A percentile compares a stretch with the other conserved stretches of the same genome.
These are phyloP conservation scores for Litoditis marina DNA, from an alignment of 2,888 invertebrate species.

Conservation along the genomic window DNA sequence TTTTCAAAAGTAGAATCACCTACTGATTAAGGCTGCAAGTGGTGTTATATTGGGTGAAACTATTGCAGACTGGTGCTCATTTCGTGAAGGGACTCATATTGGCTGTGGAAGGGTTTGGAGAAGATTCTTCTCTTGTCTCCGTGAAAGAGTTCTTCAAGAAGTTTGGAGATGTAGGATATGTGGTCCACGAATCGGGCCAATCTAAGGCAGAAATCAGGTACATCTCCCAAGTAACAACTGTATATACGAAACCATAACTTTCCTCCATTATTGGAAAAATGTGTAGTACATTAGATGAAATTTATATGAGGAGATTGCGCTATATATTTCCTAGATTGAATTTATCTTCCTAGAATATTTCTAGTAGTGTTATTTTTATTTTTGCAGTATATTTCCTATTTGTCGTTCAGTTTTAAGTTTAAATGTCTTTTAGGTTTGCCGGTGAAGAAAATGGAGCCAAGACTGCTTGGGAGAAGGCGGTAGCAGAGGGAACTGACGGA, in stretches of 20 bases:
- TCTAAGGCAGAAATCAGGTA: conserved; percentile 38
- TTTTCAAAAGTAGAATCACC: too few relatives aligned
- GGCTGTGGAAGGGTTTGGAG: conserved; percentile 42
- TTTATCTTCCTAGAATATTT: too few relatives aligned
- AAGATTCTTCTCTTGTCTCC: conserved; percentile 61
- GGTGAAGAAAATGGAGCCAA: conserved; percentile 44
- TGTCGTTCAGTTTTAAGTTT: too few relatives aligned
- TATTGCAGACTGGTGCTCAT: conserved; percentile 8
- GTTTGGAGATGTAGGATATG: conserved; percentile 66
- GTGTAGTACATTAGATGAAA: too few relatives aligned
- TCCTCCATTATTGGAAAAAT: too few relatives aligned
- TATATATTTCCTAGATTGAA: too few relatives aligned
- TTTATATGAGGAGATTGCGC: too few relatives aligned
- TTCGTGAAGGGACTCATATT: conserved; percentile 55
- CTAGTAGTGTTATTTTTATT: too few relatives aligned
- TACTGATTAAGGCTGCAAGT: too few relatives aligned
- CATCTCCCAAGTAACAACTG: too few relatives aligned
- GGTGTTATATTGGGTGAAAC: not conserved
- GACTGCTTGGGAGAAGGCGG: conserved; percentile 52
- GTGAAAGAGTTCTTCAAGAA: conserved; percentile 75
- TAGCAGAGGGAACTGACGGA: conserved; percentile 44
- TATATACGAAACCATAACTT: too few relatives aligned
- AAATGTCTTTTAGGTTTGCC: conserved; percentile 10
- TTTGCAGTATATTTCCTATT: too few relatives aligned
- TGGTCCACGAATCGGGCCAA: conserved; percentile 33